These are phyloP conservation scores for Aurelia coerulea DNA, from an alignment of 30 jellyfish, hydroid and myxozoan genomes.

Conservation along the genomic window DNA sequence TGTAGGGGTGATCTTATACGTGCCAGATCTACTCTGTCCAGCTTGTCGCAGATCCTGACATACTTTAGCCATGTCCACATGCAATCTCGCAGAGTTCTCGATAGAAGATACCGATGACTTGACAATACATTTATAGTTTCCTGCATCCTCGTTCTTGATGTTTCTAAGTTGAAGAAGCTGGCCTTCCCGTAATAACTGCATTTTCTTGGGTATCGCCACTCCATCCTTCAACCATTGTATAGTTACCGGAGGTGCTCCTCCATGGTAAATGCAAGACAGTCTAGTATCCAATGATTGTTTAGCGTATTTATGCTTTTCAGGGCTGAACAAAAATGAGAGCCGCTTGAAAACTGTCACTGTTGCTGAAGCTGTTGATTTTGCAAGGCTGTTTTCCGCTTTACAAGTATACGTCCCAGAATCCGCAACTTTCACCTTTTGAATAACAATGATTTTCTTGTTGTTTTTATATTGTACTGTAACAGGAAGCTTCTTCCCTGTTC, in stretches of 20 bases:
- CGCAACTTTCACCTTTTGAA: background rate
- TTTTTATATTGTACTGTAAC: background rate
- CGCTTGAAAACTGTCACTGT: background rate
- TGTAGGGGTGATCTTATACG: background rate
- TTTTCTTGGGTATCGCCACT: background rate
- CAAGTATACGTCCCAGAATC: constrained; percentile 17
- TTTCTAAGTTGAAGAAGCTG: background rate
- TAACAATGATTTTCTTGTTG: background rate
- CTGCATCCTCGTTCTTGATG: constrained; percentile 4
- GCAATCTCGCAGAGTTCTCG: background rate
- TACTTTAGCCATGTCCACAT: background rate
- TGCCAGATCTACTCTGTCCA: constrained; percentile 8
- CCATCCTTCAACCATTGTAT: constrained; percentile 15
- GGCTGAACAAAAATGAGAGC: background rate
- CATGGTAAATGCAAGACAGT: background rate
- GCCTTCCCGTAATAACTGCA: background rate
- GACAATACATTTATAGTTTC: constrained; percentile 6
- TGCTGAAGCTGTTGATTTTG: background rate
- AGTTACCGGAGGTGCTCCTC: constrained; percentile 17
- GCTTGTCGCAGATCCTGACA: background rate
- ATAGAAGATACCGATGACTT: background rate
- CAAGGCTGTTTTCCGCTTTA: constrained; percentile 2
- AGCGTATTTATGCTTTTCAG: background rate
- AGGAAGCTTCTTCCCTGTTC: constrained; percentile 11
- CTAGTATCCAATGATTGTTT: background rate